Evolutionary conservation across 2,888 invertebrate genomes (phyloP), one percentile per base, ranked within the genome.

Genomic region (Lissonota sp.): DNA sequence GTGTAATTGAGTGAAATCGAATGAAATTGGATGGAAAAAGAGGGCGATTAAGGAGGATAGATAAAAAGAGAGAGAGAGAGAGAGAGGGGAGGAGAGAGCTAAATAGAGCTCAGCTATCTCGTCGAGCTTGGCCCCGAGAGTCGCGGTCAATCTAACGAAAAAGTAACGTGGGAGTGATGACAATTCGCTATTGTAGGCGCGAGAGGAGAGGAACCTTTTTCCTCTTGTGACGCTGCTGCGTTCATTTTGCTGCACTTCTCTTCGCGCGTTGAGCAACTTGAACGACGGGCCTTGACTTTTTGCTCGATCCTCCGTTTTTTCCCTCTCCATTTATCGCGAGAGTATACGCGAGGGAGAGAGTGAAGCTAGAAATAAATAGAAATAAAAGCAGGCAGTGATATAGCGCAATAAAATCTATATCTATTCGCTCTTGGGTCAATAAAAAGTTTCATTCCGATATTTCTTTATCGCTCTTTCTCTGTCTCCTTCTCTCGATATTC

Each of bases 201-300:
- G 26, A 26, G 26, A 26, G 26, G 26, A 26, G 26, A 6, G 26
- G 70, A 42, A 26, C 46, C 70, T 78, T 60, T n/a, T 66, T 74
- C 64, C 58, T 79, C 57, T 67, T 46, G 44, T 62, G n/a, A n/a
- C 62, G 60, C 66, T 53, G 69, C 76, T 78, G 78, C 78, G 69
- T 71, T 74, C 26, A 77, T 71, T n/a, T n/a, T 75, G 64, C 81
- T 78, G 81, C 81, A 81, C 74, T 81, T 78, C 70, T 70, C 67
- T 79, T 53, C 70, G 58, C 46, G 60, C 46, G 55, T 81, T 71
- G 74, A 37, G 71, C 71, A 78, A 81, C 74, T 55, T 46, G 51
- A 58, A 49, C n/a, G 26, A 46, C 40, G 51, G 55, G 78, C 83
- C 83, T 83, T 83, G 83, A 83, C 83, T 83, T 83, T 81, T 83